Evolutionary conservation across 2,113 vertebrate genomes (phyloP), one percentile per base, ranked within the genome.

Genomic region (Damaliscus lunatus): DNA sequence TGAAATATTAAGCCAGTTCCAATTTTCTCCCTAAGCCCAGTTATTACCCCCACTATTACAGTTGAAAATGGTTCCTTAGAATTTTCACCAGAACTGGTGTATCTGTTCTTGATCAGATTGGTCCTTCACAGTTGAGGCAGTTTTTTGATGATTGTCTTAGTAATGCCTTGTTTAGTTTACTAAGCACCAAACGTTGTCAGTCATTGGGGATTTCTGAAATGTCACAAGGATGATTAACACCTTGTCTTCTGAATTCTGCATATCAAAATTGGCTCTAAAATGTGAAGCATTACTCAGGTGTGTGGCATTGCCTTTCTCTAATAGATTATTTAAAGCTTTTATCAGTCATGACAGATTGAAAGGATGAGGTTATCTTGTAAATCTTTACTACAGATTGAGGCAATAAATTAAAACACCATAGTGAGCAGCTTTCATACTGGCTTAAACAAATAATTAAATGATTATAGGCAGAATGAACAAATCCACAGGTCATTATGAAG

Each of bases 401-500:
- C 6, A 53, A 96, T 94, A 81, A 59, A 84, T 82, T 84, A 74
- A 92, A 96, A 94, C 11, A 23, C 6, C 21, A 59, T 10, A 40
- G 21, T 67, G n/a, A 50, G n/a, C 52, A 89, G 43, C 31, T 83
- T 88, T 29, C n/a, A 50, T 33, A 78, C 2, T 87, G 31, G 10
- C 21, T 62, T 91, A 93, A 94, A 78, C 67, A 91, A 77, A 88
- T 53, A 82, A 94, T 80, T 92, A 88, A 91, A 92, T 81, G 77
- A 53, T 40, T 33, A 19, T 36, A 89, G 31, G 10, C 7, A 55
- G 81, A 77, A 12, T 48, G 36, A 94, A 93, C 71, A 53, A 43
- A 55, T 90, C 14, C 27, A 40, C 15, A 91, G 57, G 52, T 67
- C 48, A 94, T 40, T 2, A 46, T 25, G 31, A 10, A 67, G 52